A percentile compares a stretch with the other conserved stretches of the same genome.
Evolutionary conservation across 2,888 invertebrate genomes (phyloP).

Genomic region (Ichneumoninae sp.): DNA sequence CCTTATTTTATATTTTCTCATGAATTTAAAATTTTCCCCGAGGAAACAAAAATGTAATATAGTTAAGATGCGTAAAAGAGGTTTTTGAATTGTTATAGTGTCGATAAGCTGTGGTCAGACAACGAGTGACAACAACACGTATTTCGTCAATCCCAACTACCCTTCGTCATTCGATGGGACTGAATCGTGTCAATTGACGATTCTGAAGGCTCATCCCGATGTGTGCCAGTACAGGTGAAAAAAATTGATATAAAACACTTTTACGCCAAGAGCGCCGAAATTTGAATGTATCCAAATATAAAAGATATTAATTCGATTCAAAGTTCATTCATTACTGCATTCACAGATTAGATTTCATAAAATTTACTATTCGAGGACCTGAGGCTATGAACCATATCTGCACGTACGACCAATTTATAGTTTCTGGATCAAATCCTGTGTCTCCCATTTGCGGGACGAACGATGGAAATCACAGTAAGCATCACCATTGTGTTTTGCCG

Average conservation of each 20-base stretch:
- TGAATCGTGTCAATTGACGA: slow-evolving; percentile 93
- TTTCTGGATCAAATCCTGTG: slow-evolving; percentile 92
- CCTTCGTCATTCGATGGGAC: slow-evolving; percentile 91
- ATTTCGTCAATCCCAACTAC: slow-evolving; percentile 94
- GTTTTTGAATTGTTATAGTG: slow-evolving; percentile 85
- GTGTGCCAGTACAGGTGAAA: slow-evolving; percentile 93
- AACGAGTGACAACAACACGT: slow-evolving; percentile 92
- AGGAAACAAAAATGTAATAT: too few species aligned
- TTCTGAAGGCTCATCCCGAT: slow-evolving; percentile 91
- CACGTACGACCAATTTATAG: slow-evolving; percentile 93
- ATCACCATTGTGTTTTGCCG: not conserved
- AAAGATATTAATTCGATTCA: not conserved
- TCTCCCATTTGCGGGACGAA: slow-evolving; percentile 93
- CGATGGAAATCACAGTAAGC: slow-evolving; percentile 92
- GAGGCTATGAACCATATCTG: slow-evolving; percentile 92
- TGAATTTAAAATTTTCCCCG: too few species aligned
- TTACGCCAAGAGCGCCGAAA: not conserved
- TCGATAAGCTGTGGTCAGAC: slow-evolving; percentile 92
- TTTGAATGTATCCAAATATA: not conserved
- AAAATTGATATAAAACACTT: not conserved
- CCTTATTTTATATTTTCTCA: not conserved
- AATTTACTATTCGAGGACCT: slow-evolving; percentile 91
- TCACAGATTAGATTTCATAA: slow-evolving; percentile 91
- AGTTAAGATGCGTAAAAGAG: too few species aligned
- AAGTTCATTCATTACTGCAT: slow-evolving; percentile 47